Conservation (phyloP, 2,113 vertebrate species). For the Siniperca knerii region DNA sequence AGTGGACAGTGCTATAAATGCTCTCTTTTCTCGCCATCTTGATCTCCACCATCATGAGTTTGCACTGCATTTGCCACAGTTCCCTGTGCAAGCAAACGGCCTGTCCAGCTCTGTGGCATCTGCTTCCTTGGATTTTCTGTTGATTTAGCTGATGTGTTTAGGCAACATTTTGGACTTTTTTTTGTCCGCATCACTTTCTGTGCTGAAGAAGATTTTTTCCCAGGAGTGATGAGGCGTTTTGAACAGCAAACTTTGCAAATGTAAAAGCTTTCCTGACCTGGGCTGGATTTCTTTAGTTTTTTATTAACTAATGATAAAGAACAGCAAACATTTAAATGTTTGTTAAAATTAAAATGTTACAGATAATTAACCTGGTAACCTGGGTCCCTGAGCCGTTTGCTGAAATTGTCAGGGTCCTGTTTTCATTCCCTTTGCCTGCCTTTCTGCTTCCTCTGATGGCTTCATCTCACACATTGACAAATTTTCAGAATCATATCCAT, state of each 20-base stretch:
- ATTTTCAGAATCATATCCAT: conserved; percentile 75
- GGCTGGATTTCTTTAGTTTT: background rate
- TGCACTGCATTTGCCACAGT: background rate
- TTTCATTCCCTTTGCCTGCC: conserved; percentile 13
- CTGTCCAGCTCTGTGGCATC: conserved; percentile 31
- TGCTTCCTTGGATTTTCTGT: conserved; percentile 42
- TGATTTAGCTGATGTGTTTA: conserved; percentile 35
- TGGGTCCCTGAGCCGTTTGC: background rate
- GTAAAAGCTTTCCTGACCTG: conserved; percentile 7
- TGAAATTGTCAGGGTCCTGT: background rate
- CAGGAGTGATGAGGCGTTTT: background rate
- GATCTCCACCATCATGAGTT: conserved; percentile 2
- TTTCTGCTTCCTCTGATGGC: conserved; percentile 32
- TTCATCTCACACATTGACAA: conserved; percentile 53
- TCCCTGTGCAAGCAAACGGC: conserved; percentile 21
- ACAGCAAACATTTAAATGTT: conserved; percentile 14
- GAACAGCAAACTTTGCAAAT: conserved; percentile 12
- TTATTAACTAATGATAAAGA: conserved; percentile 20
- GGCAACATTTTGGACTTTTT: conserved; percentile 4
- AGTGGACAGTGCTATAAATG: conserved; percentile 15
- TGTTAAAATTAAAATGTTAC: conserved; percentile 32
- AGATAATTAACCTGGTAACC: conserved; percentile 35
- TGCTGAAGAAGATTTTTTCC: background rate
- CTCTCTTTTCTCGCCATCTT: background rate
- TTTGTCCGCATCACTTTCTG: conserved; percentile 4